Base-by-base conservation (phyloP, 1,140 invertebrate genomes). In the Psix sp. region DNA sequence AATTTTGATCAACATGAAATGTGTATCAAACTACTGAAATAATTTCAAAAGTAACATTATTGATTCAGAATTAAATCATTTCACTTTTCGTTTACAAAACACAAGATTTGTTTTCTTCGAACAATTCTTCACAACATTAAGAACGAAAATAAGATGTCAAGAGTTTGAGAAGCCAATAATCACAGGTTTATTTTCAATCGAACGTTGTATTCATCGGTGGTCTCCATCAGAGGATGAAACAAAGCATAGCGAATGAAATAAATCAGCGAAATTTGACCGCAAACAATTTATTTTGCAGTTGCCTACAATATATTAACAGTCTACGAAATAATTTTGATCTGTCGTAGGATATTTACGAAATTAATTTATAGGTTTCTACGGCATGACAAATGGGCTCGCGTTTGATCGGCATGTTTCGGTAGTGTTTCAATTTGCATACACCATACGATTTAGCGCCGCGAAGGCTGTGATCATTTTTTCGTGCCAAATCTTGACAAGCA, bases 401-500 rank as follows among this genome's bases (percentile, higher is more conserved):
- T 15, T 16, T 29, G 40, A 38, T 42, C 26, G 39, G 20, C 26
- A 17, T 18, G 20, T n/a, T n/a, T n/a, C n/a, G n/a, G n/a, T n/a
- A n/a, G n/a, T n/a, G 35, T 42, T 56, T 62, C 31, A 42, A 26
- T 2, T 29, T 9, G 13, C 38, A 52, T 15, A 57, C 59, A 60
- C 54, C 60, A 74, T 66, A 63, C 42, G 29, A 56, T 48, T 40
- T 49, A 31, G 10, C 17, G 10, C 10, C 21, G 29, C 21, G 63
- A 63, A 71, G 66, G 66, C 67, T 66, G 17, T 36, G 17, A 13
- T 18, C 48, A 42, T 74, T 75, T 74, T 77, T 76, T 52, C 45
- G 48, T 78, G 78, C 77, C 78, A 80, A 80, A 35, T 71, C 70
- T 71, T 77, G 68, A 78, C 77, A 74, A 49, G 49, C 48, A 4